These are phyloP conservation scores for Pyrrhosoma nymphula DNA, from an alignment of 2,888 invertebrate genomes.

Conservation along the genomic window DNA sequence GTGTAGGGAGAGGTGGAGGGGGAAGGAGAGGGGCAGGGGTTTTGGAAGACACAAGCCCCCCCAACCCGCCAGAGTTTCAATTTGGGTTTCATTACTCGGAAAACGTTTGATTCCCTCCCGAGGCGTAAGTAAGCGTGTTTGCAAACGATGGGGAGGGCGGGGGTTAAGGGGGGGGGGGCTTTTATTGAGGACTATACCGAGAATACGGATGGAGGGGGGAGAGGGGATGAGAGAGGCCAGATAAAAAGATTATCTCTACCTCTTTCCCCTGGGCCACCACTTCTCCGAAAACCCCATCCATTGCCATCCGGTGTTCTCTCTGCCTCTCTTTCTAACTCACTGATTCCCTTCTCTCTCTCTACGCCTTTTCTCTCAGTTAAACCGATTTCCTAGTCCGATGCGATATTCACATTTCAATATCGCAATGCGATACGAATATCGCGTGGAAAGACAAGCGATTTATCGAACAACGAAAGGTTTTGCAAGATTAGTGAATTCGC, in stretches of 20 bases:
- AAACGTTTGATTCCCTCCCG: slow-evolving; percentile 60
- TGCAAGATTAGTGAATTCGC: no score
- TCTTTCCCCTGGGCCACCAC: not conserved
- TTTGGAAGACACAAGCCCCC: slow-evolving; percentile 13
- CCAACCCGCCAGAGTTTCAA: slow-evolving; percentile 39
- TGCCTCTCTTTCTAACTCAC: not conserved
- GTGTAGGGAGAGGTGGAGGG: not conserved
- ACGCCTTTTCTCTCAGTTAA: not conserved
- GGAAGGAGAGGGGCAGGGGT: not conserved
- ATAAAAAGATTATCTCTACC: slow-evolving; percentile 61
- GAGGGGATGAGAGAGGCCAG: slow-evolving; percentile 6
- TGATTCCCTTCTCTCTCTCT: not conserved
- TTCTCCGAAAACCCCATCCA: not conserved
- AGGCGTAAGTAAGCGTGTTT: slow-evolving; percentile 66
- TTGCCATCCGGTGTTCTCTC: not conserved
- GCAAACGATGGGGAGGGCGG: slow-evolving; percentile 26
- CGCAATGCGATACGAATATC: no score
- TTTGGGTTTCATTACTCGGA: slow-evolving; percentile 66
- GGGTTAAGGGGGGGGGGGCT: not conserved
- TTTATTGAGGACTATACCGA: slow-evolving; percentile 47
- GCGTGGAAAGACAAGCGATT: no score
- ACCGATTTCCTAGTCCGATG: no score
- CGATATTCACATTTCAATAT: no score
- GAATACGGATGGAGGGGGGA: not conserved
- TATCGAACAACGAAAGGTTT: no score